Base-by-base conservation (phyloP, 2,113 vertebrate genomes). In the Coracopsis vasa region DNA sequence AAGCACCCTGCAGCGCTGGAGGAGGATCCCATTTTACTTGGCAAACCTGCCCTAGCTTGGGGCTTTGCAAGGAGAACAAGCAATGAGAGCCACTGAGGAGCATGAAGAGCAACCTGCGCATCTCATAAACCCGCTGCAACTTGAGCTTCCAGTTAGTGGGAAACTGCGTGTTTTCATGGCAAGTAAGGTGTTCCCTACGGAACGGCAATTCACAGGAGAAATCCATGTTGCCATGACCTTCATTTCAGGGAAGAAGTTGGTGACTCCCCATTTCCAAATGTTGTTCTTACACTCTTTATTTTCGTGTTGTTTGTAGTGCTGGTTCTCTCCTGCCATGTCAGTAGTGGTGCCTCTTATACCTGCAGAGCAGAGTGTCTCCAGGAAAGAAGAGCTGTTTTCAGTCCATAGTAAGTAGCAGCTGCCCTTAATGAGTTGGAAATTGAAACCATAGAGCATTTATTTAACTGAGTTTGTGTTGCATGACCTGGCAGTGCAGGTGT, bases 331-430 rank as follows among this genome's bases (percentile, higher is more conserved):
- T 3, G 11, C 21, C 60, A 2, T 3, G 64, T 53, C 95, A 50
- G 14, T 64, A 67, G 80, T 69, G 86, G 84, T 92, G 94, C 91
- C 86, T 96, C 95, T 72, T 83, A 56, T 62, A 8, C 37, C 71
- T 88, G 82, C 92, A 78, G 80, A 21, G 75, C 16, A 9, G 58
- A 66, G 88, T 42, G 85, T 86, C 94, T 97, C 89, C 94, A 64
- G 94, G 84, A 84, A 92, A 73, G 88, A 97, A 84, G 81, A 88
- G 86, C 39, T 86, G 83, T 92, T 97, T 88, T 67, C 91, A 95
- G 86, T 89, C 91, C 91, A 54, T 86, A 95, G 72, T 42, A 47
- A 95, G 93, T 72, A 96, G 91, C 77, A 89, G 92, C 80, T 95
- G 73, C 79, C 88, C 89, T 75, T 20, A 51, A 89, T 1, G 69